phyloP scores from a whole-genome alignment of 1,140 invertebrate species.

The Apis laboriosa region DNA sequence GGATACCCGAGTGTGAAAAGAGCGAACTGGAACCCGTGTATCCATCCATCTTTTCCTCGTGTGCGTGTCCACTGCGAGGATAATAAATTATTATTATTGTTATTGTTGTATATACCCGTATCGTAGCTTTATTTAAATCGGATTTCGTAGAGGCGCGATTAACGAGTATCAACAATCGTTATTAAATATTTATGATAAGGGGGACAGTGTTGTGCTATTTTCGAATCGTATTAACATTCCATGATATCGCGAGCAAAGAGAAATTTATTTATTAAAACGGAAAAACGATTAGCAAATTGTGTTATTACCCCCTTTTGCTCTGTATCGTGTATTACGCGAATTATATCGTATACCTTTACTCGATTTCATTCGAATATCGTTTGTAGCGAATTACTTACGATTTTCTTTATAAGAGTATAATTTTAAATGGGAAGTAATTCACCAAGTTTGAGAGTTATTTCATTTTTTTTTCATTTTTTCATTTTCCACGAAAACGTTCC shows the following conservation, averaged over 20 bases:
- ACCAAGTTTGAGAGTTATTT: no score
- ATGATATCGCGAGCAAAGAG: not conserved
- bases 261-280: conserved; percentile 38
- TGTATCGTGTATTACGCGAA: not conserved
- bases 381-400: no score
- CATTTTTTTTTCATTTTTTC: no score
- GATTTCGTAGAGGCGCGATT: conserved; percentile 20
- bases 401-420: no score
- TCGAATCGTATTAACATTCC: conserved; percentile 43
- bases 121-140: conserved; percentile 9
- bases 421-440: no score
- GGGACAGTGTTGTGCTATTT: conserved; percentile 21
- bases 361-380: no score
- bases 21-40: not conserved
- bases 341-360: no score
- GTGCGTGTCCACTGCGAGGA: no score
- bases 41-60: not conserved
- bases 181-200: conserved; percentile 41
- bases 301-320: not conserved
- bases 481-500: no score
- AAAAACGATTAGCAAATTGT: conserved; percentile 12
- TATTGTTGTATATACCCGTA: not conserved
- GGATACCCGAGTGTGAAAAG: not conserved
- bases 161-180: conserved; percentile 40
- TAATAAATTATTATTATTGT: conserved; percentile 6